Base-by-base conservation (phyloP, 2,888 invertebrate species). In the Periphyllus acericola region DNA sequence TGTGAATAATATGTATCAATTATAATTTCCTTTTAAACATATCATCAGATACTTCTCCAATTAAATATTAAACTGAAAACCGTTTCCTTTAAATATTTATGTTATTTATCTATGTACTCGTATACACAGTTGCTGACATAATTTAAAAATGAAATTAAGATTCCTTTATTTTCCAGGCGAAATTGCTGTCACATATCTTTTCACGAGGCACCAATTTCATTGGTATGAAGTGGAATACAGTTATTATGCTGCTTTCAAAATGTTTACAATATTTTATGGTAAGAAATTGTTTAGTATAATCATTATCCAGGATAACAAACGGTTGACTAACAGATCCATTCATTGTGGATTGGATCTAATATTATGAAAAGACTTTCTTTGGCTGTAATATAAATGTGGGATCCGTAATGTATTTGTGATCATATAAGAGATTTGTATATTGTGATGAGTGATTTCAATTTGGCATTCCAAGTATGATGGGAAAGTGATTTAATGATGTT, bases 161-260 rank as follows among this genome's bases (percentile, higher is more conserved):
- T 40, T n/a, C 21, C 34, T 52, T 72, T n/a, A 36, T 83, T 80
- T 90, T 89, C 46, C 75, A 90, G 90, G 90, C 25, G 90, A 90
- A 84, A 75, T 82, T 34, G 84, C 89, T 46, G 89, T 90, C 14
- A 80, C 89, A 36, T 90, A 90, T 86, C 86, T 90, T 32, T 90
- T 90, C 72, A 84, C 89, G 17, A 83, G 90, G 19, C 89, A 89
- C 75, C 87, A 89, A 66, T 90, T 90, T 79, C 32, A 90, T 8
- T 90, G 90, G 90, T 83, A 89, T 36, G 90, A 90, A 89, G 89
- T 89, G 32, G 89, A 90, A 75, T 90, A 90, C 89, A 90, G 90
- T 78, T 78, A 89, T 79, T 90, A 89, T 82, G 89, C 89, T 17
- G 90, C 90, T 17, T 90, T 89, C 79, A 90, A 89, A 78, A 89